Conservation (phyloP, 2,888 invertebrate genomes). For the Xiphydria camelus region DNA sequence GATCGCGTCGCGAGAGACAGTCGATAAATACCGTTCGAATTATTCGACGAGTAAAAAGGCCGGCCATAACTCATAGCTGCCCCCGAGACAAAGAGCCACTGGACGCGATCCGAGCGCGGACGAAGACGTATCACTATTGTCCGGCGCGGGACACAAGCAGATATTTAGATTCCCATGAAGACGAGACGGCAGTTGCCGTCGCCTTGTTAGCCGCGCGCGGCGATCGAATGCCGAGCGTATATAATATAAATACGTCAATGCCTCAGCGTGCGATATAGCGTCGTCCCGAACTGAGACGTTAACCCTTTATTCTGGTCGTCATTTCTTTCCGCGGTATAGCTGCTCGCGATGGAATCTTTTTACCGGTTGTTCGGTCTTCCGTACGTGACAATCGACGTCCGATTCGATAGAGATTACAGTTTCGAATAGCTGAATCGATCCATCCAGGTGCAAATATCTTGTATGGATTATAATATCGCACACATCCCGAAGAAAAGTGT, state of each 20-base stretch:
- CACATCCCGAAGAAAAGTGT: no score
- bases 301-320: no score
- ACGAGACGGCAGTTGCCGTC: conserved; percentile 13
- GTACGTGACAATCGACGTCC: no score
- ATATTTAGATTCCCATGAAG: conserved; percentile 21
- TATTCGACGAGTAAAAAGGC: neutral
- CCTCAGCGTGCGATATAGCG: neutral
- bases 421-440: no score
- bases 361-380: no score
- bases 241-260: conserved; percentile 1
- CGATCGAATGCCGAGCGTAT: neutral
- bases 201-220: conserved; percentile 9
- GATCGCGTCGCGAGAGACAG: neutral
- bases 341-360: no score
- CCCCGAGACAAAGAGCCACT: conserved; percentile 13
- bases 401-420: no score
- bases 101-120: neutral
- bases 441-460: no score
- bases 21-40: conserved; percentile 1
- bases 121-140: conserved; percentile 18
- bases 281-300: conserved; percentile 12
- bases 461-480: no score
- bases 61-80: conserved; percentile 14
- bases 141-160: conserved; percentile 15
- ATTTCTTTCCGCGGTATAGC: no score